Conservation (phyloP, 2,888 invertebrate genomes). For the Tryphoninae sp. region DNA sequence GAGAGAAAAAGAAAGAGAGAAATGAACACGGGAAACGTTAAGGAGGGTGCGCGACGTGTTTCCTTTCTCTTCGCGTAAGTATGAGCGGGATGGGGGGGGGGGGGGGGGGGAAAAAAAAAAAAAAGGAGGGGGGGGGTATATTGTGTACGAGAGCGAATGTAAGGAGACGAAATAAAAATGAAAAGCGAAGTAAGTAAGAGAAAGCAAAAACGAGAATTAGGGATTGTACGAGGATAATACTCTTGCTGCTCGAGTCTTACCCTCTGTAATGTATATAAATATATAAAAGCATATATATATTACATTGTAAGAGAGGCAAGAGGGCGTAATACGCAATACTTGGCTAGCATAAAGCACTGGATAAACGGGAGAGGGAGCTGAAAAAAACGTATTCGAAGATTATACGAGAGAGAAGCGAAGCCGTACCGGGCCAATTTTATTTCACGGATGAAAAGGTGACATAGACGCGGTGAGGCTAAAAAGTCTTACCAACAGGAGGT, state of each 20-base stretch:
- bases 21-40: slow-evolving; percentile 31
- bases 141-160: background rate
- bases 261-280: background rate
- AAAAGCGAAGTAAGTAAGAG: background rate
- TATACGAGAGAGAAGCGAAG: slow-evolving; percentile 28
- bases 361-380: slow-evolving; percentile 24
- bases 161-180: background rate
- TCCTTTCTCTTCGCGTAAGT: background rate
- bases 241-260: slow-evolving; percentile 21
- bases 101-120: too few relatives aligned
- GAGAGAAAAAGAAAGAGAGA: background rate
- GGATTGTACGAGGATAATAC: slow-evolving; percentile 43
- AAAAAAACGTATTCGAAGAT: slow-evolving; percentile 33
- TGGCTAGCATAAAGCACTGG: slow-evolving; percentile 23
- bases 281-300: slow-evolving; percentile 2
- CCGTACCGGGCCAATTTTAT: slow-evolving; percentile 17
- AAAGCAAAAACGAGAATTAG: slow-evolving; percentile 38
- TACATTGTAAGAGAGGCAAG: background rate
- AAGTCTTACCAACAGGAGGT: too few relatives aligned
- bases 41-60: slow-evolving; percentile 5
- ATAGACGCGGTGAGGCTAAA: too few relatives aligned
- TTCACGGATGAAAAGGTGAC: slow-evolving; percentile 26
- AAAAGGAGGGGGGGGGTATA: too few relatives aligned
- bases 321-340: background rate
- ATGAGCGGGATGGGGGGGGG: too few relatives aligned